Percentiles rank a stretch among this genome's conserved stretches.
Conservation (phyloP, 2,113 vertebrate genomes). For the Caranx melampygus region DNA sequence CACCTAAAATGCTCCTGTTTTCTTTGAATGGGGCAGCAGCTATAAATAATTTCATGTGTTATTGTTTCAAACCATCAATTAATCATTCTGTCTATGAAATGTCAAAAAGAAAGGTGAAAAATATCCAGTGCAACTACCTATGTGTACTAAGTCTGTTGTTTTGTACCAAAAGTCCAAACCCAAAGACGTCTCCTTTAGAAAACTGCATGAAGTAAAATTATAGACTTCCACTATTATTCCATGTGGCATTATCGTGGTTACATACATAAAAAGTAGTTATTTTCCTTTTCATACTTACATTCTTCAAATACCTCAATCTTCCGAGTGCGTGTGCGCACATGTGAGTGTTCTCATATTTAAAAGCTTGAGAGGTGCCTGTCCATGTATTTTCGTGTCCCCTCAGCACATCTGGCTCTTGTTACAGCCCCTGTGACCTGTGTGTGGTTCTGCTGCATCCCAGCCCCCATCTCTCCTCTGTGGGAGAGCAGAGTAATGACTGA, state of each 20-base stretch:
- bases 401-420: slow-evolving; percentile 84
- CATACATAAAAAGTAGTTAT: slow-evolving; percentile 9
- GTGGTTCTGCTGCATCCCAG: slow-evolving; percentile 69
- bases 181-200: neutral
- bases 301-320: slow-evolving; percentile 65
- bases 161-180: neutral
- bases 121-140: neutral
- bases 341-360: slow-evolving; percentile 45
- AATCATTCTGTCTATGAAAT: neutral
- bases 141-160: neutral
- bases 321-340: slow-evolving; percentile 16
- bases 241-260: neutral
- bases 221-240: neutral
- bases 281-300: slow-evolving; percentile 49
- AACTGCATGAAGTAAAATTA: neutral
- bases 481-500: slow-evolving; percentile 69
- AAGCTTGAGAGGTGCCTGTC: slow-evolving; percentile 54
- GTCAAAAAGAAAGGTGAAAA: neutral
- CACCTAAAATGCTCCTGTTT: neutral
- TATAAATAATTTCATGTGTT: neutral
- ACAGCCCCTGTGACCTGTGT: slow-evolving; percentile 75
- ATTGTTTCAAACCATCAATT: neutral
- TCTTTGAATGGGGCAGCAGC: neutral
- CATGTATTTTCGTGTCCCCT: slow-evolving; percentile 68
- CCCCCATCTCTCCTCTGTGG: slow-evolving; percentile 64